phyloP scores from a whole-genome alignment of 2,113 vertebrate genomes.

The Burhinus bistriatus region DNA sequence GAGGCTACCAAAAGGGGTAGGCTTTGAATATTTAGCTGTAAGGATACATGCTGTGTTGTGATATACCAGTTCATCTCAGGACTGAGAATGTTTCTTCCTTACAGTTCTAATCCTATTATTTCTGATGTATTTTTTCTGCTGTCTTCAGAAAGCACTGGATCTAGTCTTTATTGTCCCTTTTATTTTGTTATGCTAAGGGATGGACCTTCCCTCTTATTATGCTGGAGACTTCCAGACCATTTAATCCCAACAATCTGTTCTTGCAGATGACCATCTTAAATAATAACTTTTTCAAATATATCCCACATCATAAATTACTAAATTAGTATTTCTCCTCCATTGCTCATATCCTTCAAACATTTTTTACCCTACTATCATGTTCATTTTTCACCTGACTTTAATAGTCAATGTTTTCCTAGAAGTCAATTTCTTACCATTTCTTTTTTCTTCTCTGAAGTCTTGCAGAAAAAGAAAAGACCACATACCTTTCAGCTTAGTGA shows the following conservation, averaged over 20 bases:
- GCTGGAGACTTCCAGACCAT: not conserved
- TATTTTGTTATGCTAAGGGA: not conserved
- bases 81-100: not conserved
- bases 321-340: not conserved
- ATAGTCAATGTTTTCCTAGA: not conserved
- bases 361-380: not conserved
- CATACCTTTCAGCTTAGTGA: not conserved
- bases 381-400: not conserved
- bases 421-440: not conserved
- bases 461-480: not conserved
- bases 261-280: not conserved
- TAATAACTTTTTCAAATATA: not conserved
- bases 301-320: not conserved
- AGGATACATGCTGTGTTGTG: not conserved
- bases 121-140: not conserved
- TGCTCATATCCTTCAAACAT: not conserved
- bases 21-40: not conserved
- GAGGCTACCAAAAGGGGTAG: not conserved
- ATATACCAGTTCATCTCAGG: not conserved
- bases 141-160: not conserved
- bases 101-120: not conserved
- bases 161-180: not conserved
- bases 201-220: not conserved
- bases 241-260: not conserved
- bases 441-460: not conserved